Conservation (phyloP, 2,888 invertebrate genomes). For the Scaeva pyrastri region DNA sequence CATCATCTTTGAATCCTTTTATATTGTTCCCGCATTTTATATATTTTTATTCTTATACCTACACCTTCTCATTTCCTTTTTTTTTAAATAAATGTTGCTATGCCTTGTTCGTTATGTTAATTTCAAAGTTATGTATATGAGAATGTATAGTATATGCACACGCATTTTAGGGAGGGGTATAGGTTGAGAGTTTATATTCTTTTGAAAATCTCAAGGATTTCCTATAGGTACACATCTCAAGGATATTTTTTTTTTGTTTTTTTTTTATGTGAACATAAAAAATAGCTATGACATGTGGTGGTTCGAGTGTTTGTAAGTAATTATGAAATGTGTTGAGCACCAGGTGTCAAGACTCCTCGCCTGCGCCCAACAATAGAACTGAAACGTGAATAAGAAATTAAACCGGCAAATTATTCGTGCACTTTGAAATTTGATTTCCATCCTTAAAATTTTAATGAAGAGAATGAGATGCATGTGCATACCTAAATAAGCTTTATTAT, state of each 20-base stretch:
- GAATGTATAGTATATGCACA: background rate
- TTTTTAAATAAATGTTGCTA: background rate
- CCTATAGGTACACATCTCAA: slow-evolving; percentile 38
- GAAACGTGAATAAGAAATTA: background rate
- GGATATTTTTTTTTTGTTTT: slow-evolving; percentile 33
- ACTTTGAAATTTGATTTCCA: background rate
- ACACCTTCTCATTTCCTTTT: too few species aligned
- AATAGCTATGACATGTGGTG: slow-evolving; percentile 64
- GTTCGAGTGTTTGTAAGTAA: slow-evolving; percentile 70
- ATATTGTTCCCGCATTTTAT: slow-evolving; percentile 53
- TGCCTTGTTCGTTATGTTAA: slow-evolving; percentile 67
- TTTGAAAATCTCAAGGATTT: slow-evolving; percentile 48
- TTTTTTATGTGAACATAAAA: slow-evolving; percentile 30
- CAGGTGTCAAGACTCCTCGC: slow-evolving; percentile 58
- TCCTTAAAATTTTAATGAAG: background rate
- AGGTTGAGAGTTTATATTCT: slow-evolving; percentile 14
- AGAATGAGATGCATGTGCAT: slow-evolving; percentile 5
- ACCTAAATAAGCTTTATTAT: slow-evolving; percentile 26
- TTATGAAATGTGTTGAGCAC: slow-evolving; percentile 69
- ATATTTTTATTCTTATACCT: slow-evolving; percentile 1
- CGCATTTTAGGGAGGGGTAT: slow-evolving; percentile 1
- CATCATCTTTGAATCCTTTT: slow-evolving; percentile 71
- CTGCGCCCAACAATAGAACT: slow-evolving; percentile 13
- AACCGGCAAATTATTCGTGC: too few species aligned
- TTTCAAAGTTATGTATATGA: slow-evolving; percentile 37